Conservation (phyloP, 2,888 invertebrate genomes). For the Ophioninae sp. region DNA sequence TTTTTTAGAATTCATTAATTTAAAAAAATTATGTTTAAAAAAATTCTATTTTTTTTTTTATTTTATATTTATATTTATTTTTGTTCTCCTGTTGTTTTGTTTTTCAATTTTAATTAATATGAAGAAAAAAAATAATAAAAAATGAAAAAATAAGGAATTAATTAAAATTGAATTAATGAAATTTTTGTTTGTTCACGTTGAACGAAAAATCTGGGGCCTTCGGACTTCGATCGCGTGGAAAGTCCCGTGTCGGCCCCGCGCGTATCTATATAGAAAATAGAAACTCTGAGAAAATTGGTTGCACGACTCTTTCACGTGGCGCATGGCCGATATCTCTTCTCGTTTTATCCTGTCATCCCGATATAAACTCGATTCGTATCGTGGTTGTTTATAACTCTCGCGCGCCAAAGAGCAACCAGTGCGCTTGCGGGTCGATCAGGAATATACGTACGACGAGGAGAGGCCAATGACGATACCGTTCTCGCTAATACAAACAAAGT, state of each 20-base stretch:
- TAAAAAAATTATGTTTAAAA: no score
- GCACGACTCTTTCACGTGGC: conserved; percentile 60
- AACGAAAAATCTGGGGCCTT: neutral
- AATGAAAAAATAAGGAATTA: no score
- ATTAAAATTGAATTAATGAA: no score
- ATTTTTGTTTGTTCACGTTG: no score
- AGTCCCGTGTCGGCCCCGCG: neutral
- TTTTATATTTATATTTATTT: no score
- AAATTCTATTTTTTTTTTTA: no score
- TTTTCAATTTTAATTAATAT: no score
- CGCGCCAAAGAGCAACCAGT: neutral
- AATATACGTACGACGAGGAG: conserved; percentile 18
- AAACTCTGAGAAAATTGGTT: conserved; percentile 47
- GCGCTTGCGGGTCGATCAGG: conserved; percentile 16
- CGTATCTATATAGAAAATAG: conserved; percentile 9
- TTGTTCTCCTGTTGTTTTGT: no score
- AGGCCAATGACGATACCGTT: conserved; percentile 25
- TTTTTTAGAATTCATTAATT: no score
- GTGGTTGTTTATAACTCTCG: conserved; percentile 36
- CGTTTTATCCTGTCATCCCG: conserved; percentile 44
- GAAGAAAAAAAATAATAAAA: no score
- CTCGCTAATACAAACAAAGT: neutral
- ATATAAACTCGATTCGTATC: conserved; percentile 57
- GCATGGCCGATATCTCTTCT: conserved; percentile 42
- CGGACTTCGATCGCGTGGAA: neutral